Percentiles rank a stretch among this genome's conserved stretches.
These are phyloP conservation scores for Rhinoderma darwinii DNA, from an alignment of 2,113 vertebrate genomes.

Conservation along the genomic window DNA sequence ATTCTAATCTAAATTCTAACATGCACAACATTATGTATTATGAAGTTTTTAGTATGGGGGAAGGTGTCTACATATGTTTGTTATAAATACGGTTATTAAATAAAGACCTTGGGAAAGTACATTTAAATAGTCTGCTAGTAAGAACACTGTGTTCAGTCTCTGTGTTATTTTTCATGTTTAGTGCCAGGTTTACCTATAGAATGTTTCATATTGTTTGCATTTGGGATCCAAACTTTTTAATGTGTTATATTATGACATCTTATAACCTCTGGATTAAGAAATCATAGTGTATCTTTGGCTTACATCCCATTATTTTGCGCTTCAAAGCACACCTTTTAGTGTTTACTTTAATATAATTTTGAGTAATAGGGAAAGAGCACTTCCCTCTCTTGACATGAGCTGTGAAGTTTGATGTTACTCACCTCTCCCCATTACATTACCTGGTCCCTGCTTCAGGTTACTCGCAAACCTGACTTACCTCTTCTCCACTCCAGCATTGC, in stretches of 20 bases:
- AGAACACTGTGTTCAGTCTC: slow-evolving; percentile 28
- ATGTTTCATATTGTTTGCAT: background rate
- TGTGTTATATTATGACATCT: slow-evolving; percentile 13
- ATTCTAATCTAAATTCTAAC: no score
- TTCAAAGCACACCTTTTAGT: slow-evolving; percentile 18
- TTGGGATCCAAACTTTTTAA: slow-evolving; percentile 5
- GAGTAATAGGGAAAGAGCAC: slow-evolving; percentile 8
- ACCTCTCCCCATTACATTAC: no score
- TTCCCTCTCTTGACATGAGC: slow-evolving; percentile 40
- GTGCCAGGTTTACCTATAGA: slow-evolving; percentile 8
- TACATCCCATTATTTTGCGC: slow-evolving; percentile 9
- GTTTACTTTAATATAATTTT: slow-evolving; percentile 20
- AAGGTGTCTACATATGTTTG: background rate
- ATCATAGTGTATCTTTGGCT: slow-evolving; percentile 28
- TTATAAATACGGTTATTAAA: background rate
- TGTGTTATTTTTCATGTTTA: slow-evolving; percentile 1
- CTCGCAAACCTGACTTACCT: no score
- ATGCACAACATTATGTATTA: no score
- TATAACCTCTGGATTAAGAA: slow-evolving; percentile 32
- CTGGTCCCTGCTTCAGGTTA: no score
- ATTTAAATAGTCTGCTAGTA: slow-evolving; percentile 19
- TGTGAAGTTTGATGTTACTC: no score
- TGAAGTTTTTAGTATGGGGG: no score
- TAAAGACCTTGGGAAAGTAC: slow-evolving; percentile 14
- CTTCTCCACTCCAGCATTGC: no score